Conservation (phyloP, 1,140 invertebrate genomes). For the Trinorchestia longiramus region DNA sequence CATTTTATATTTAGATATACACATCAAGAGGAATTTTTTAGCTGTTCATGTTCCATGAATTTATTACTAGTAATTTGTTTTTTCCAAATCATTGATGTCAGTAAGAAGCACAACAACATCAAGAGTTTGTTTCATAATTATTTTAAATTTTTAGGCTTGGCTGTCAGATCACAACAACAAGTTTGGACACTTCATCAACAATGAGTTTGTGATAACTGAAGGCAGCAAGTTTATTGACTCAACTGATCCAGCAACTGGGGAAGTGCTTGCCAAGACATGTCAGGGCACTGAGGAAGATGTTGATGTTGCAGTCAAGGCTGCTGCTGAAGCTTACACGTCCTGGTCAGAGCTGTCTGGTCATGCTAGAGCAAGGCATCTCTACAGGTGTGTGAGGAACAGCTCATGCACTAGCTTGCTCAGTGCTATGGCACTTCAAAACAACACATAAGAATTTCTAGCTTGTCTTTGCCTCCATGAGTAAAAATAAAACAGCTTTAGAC, state of each 20-base stretch:
- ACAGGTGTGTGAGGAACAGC: slow-evolving; percentile 69
- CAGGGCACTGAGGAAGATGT: slow-evolving; percentile 67
- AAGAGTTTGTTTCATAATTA: background rate
- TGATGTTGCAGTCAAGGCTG: slow-evolving; percentile 69
- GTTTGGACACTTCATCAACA: slow-evolving; percentile 68
- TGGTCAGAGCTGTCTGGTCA: slow-evolving; percentile 71
- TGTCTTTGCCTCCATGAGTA: background rate
- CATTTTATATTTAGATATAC: too few species aligned
- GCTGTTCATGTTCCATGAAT: background rate
- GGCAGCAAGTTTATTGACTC: slow-evolving; percentile 65
- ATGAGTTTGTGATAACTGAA: slow-evolving; percentile 64
- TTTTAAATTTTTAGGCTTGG: slow-evolving; percentile 61
- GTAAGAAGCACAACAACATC: background rate
- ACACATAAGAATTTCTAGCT: background rate
- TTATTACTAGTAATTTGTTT: background rate
- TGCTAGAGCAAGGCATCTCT: slow-evolving; percentile 71
- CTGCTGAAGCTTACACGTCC: slow-evolving; percentile 69
- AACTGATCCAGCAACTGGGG: slow-evolving; percentile 59
- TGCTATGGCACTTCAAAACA: too few species aligned
- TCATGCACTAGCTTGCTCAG: background rate
- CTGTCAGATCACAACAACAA: slow-evolving; percentile 66
- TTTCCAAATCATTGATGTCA: background rate
- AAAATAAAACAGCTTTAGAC: background rate
- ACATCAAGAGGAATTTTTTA: too few species aligned
- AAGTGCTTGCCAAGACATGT: slow-evolving; percentile 62